Percentiles rank a stretch among this genome's conserved stretches.
These are phyloP conservation scores for Heliocidaris erythrogramma DNA, from an alignment of 35 echinoderm and acorn worm species.

Conservation along the genomic window DNA sequence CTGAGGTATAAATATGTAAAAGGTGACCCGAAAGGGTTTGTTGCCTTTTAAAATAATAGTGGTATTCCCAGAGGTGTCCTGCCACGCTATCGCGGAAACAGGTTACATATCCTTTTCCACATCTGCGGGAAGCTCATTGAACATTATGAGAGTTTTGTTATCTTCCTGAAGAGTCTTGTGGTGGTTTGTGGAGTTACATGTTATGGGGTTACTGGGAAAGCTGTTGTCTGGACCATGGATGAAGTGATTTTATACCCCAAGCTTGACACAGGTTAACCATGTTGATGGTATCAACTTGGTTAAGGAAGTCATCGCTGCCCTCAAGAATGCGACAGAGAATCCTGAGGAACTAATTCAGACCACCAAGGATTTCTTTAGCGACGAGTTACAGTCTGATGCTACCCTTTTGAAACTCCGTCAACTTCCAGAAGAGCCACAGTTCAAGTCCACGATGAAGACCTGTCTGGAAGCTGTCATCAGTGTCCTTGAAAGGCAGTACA, in stretches of 20 bases:
- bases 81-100: conserved; percentile 55
- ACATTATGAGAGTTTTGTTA: conserved; percentile 39
- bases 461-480: background rate
- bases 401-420: background rate
- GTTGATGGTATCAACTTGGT: conserved; percentile 42
- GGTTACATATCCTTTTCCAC: conserved; percentile 51
- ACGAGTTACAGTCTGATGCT: background rate
- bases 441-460: background rate
- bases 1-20: conserved; percentile 63
- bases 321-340: background rate
- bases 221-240: conserved; percentile 52
- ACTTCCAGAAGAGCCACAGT: background rate
- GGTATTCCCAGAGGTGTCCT: conserved; percentile 40
- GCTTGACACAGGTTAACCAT: conserved; percentile 35
- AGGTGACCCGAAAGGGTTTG: conserved; percentile 56
- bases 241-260: conserved; percentile 29
- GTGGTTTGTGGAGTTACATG: conserved; percentile 39
- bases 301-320: conserved; percentile 7
- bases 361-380: conserved; percentile 33
- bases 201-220: conserved; percentile 24
- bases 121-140: conserved; percentile 52
- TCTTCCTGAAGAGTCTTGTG: background rate
- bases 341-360: background rate
- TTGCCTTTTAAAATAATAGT: conserved; percentile 38
- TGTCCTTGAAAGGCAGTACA: conserved; percentile 27